These are phyloP conservation scores for Cladorhizidae sp. DNA, from an alignment of 37 sponge, comb jelly and placozoan species.

Conservation along the genomic window DNA sequence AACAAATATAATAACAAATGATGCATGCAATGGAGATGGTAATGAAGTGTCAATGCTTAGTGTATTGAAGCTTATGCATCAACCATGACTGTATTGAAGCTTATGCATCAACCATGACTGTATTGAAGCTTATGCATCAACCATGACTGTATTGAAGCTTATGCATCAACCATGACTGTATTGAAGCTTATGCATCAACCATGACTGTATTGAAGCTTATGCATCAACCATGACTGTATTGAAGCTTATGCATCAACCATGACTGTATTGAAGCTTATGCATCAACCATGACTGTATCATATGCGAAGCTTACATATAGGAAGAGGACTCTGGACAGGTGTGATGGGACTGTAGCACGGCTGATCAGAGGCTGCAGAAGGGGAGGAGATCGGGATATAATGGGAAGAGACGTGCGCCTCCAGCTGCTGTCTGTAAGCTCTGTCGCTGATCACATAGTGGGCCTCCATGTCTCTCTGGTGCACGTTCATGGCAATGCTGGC, in stretches of 20 bases:
- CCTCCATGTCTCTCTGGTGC: neutral
- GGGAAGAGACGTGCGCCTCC: neutral
- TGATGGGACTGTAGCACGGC: conserved; percentile 22
- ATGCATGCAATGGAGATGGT: too few species aligned
- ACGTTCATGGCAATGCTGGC: neutral
- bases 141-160: too few species aligned
- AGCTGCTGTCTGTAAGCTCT: neutral
- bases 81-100: too few species aligned
- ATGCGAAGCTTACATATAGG: neutral
- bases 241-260: neutral
- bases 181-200: too few species aligned
- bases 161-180: too few species aligned
- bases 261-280: neutral
- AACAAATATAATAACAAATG: neutral
- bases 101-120: too few species aligned
- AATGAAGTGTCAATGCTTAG: too few species aligned
- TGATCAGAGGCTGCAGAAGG: conserved; percentile 5
- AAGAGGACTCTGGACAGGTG: conserved; percentile 2
- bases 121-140: too few species aligned
- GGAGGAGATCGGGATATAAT: conserved; percentile 6
- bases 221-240: neutral
- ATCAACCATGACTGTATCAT: too few species aligned
- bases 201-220: too few species aligned
- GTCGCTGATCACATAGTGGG: neutral
- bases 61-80: too few species aligned